phyloP scores from a whole-genome alignment of 2,797 vertebrate genomes.

The Sebastes elongatus region DNA sequence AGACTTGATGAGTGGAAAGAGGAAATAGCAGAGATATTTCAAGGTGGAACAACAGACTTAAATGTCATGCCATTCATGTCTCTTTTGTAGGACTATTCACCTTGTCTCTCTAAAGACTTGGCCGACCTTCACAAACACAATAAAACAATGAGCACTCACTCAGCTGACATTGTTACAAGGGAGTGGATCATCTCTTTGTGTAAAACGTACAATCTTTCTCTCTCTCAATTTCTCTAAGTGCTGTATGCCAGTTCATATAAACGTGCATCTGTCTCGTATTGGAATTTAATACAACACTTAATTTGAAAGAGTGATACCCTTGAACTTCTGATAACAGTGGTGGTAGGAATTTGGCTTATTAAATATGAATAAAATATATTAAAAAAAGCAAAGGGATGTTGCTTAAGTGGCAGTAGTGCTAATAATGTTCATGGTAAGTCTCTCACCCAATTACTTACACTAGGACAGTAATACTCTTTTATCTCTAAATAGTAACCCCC shows the following conservation, averaged over 20 bases:
- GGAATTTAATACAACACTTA: not conserved
- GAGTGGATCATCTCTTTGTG: not conserved
- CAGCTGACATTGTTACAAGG: not conserved
- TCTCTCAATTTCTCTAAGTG: not conserved
- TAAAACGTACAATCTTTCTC: not conserved
- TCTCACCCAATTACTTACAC: not conserved
- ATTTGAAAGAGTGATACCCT: not conserved
- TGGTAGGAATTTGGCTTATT: not conserved
- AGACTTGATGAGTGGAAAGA: not conserved
- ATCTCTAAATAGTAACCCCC: not conserved
- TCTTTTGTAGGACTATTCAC: not conserved
- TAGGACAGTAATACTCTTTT: not conserved
- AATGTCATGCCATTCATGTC: constrained; percentile 21
- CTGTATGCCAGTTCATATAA: not conserved
- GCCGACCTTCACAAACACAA: constrained; percentile 6
- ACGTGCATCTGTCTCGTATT: not conserved
- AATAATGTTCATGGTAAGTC: not conserved
- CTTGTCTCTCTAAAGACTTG: not conserved
- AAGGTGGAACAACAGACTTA: not conserved
- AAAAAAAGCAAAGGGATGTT: not conserved
- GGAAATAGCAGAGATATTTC: not conserved
- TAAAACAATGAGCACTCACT: not conserved
- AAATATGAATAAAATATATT: not conserved
- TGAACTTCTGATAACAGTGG: not conserved
- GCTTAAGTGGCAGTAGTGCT: not conserved